Evolutionary conservation across 2,797 vertebrate species (phyloP).

Genomic region (Neostethus bicornis): DNA sequence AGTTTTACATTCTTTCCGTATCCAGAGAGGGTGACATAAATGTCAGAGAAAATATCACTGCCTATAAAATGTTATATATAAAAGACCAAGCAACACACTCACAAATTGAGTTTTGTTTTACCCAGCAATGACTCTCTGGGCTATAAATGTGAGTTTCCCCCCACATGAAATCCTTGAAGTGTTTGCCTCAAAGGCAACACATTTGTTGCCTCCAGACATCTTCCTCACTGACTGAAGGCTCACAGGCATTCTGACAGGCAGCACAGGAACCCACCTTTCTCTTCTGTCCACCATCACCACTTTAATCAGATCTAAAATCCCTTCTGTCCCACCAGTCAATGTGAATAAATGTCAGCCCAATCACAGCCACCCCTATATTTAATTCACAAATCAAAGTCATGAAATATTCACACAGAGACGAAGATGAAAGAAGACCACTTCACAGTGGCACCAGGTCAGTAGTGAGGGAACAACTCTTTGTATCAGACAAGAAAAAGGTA

Average conservation of each 20-base stretch:
- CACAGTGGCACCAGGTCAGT: constrained; percentile 18
- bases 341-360: constrained; percentile 57
- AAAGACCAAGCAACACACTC: constrained; percentile 35
- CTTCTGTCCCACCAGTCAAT: constrained; percentile 43
- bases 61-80: constrained; percentile 33
- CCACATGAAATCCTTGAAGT: constrained; percentile 24
- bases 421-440: constrained; percentile 12
- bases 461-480: constrained; percentile 14
- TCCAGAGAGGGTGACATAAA: constrained; percentile 5
- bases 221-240: constrained; percentile 15
- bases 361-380: constrained; percentile 66
- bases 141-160: constrained; percentile 26
- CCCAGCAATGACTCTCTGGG: constrained; percentile 23
- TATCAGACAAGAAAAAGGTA: constrained; percentile 4
- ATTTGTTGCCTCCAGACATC: constrained; percentile 35
- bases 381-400: constrained; percentile 75
- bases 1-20: neutral
- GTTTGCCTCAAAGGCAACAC: constrained; percentile 27
- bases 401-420: constrained; percentile 69
- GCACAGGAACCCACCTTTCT: constrained; percentile 30
- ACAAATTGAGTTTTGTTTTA: constrained; percentile 36
- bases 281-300: constrained; percentile 15
- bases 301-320: constrained; percentile 35
- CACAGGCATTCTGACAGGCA: constrained; percentile 32
- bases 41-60: constrained; percentile 34